Evolutionary conservation across 1,140 invertebrate genomes (phyloP).

Genomic region (Meloidogyne chitwoodi): DNA sequence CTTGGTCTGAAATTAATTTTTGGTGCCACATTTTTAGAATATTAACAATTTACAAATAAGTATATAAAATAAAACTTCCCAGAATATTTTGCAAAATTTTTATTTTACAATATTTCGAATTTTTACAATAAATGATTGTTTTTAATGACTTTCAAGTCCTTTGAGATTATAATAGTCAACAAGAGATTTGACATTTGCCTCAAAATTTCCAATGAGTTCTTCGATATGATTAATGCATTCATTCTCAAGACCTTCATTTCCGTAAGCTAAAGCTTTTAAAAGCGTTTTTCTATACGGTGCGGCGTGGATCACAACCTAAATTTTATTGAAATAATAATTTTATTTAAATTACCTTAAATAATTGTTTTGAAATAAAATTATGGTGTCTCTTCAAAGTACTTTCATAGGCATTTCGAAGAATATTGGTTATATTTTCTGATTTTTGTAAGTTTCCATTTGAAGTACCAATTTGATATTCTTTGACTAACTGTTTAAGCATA

Average conservation of each 20-base stretch:
- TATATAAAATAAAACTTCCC: not conserved
- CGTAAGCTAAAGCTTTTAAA: conserved; percentile 43
- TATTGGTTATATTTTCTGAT: conserved; percentile 30
- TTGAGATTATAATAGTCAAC: conserved; percentile 39
- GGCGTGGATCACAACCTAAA: conserved; percentile 37
- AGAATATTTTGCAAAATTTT: not conserved
- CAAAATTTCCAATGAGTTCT: conserved; percentile 41
- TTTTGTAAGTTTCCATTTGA: conserved; percentile 3
- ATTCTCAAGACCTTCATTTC: conserved; percentile 41
- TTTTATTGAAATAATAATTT: not conserved
- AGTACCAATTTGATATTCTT: conserved; percentile 27
- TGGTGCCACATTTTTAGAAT: too few species aligned
- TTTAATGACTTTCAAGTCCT: conserved; percentile 26
- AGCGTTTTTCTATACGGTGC: conserved; percentile 41
- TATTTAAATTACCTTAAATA: conserved; percentile 42
- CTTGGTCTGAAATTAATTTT: too few species aligned
- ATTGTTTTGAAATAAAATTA: conserved; percentile 42
- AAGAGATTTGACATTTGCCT: conserved; percentile 33
- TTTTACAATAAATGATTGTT: not conserved
- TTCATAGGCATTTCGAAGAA: conserved; percentile 35
- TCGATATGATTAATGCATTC: conserved; percentile 38
- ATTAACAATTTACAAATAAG: not conserved
- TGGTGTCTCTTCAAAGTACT: conserved; percentile 43
- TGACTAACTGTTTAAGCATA: conserved; percentile 31
- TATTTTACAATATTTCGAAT: not conserved